A percentile compares a stretch with the other conserved stretches of the same genome.
Evolutionary conservation across 2,113 vertebrate species (phyloP).

Genomic region (Scalopus aquaticus): DNA sequence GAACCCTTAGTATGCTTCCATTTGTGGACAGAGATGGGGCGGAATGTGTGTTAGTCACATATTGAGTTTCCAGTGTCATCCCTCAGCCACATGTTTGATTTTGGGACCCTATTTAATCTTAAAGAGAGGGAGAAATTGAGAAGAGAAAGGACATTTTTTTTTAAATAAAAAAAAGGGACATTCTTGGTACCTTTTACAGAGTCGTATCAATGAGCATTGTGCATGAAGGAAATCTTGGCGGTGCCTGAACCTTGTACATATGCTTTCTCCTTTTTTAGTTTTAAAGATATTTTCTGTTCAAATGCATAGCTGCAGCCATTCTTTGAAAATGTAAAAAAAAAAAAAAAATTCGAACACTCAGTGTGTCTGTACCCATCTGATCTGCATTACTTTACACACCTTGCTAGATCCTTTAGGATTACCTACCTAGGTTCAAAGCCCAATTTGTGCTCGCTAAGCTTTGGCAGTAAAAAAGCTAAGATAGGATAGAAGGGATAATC

Average conservation of each 20-base stretch:
- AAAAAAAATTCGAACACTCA: no score
- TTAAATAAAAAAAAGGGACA: no score
- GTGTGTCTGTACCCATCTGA: neutral
- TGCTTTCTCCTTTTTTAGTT: neutral
- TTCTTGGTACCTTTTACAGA: neutral
- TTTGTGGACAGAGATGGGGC: neutral
- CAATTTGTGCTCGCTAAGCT: neutral
- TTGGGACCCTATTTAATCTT: neutral
- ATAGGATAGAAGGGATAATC: neutral
- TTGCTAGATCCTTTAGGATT: neutral
- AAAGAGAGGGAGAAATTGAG: neutral
- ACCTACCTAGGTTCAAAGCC: neutral
- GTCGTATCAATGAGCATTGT: neutral
- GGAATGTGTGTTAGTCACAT: neutral
- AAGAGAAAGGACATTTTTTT: no score
- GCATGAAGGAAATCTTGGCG: neutral
- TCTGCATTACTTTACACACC: neutral
- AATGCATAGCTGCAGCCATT: neutral
- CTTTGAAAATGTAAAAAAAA: neutral
- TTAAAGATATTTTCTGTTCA: neutral
- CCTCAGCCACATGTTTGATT: neutral
- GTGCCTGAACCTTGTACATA: neutral
- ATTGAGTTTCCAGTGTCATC: neutral
- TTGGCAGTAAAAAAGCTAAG: neutral
- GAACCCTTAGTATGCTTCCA: neutral